phyloP scores from a whole-genome alignment of 2,113 vertebrate genomes.

The Rhineura floridana region DNA sequence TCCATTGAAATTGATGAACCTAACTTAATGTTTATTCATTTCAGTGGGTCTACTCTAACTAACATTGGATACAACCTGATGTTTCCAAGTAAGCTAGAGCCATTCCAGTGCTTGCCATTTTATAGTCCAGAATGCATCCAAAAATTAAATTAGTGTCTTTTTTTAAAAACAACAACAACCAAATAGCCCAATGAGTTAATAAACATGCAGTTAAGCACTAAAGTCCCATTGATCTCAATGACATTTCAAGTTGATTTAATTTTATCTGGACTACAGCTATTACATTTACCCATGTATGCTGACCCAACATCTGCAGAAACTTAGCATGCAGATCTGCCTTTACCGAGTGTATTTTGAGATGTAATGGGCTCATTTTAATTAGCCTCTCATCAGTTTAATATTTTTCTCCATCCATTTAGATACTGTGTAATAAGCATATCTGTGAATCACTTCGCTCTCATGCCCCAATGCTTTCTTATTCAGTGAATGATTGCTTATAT shows the following conservation, averaged over 20 bases:
- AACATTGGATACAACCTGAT: no score
- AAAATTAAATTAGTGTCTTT: neutral
- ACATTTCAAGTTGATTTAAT: slow-evolving; percentile 42
- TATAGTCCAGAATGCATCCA: no score
- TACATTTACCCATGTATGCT: neutral
- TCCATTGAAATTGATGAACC: no score
- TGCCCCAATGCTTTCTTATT: slow-evolving; percentile 49
- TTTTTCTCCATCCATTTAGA: slow-evolving; percentile 62
- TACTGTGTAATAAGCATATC: slow-evolving; percentile 58
- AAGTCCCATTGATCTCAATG: neutral
- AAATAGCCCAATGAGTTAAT: neutral
- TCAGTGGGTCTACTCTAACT: no score
- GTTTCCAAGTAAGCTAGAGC: no score
- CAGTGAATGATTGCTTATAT: slow-evolving; percentile 53
- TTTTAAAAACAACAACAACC: no score
- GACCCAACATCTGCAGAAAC: neutral
- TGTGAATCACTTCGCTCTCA: slow-evolving; percentile 53
- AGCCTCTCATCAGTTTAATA: slow-evolving; percentile 55
- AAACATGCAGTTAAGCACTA: neutral
- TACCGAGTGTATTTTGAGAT: slow-evolving; percentile 60
- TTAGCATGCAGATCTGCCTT: slow-evolving; percentile 24
- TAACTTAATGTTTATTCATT: no score
- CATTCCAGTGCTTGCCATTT: neutral
- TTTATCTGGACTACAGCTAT: slow-evolving; percentile 13
- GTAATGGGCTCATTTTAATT: slow-evolving; percentile 59